Evolutionary conservation across 1,140 invertebrate genomes (phyloP), one percentile per base, ranked within the genome.

Genomic region (Dendrolimus punctatus): DNA sequence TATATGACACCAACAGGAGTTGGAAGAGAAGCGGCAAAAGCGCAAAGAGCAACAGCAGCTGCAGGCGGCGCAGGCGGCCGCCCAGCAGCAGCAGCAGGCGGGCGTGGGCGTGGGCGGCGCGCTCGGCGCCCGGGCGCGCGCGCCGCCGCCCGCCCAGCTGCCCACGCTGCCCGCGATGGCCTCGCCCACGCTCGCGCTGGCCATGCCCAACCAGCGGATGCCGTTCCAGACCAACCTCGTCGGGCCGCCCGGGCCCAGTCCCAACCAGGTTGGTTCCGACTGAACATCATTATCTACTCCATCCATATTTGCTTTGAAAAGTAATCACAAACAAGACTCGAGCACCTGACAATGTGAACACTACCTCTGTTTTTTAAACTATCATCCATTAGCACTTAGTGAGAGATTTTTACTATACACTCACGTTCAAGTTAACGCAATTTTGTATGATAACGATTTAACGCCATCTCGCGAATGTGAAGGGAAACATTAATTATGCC

Each of bases 11-110:
- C 23, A 23, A 23, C 23, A 23, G 78, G 98, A 99, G 81, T 85
- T 99, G 62, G 93, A 95, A 71, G 94, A 95, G 68, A 95, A 95
- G 73, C 87, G 94, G 49, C 93, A 96, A 57, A 95, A 96, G 72
- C 90, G 97, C 50, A 95, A 96, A 86, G 95, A 88, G 58, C 88
- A 88, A 60, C 76, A 84, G 58, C 88, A 87, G 51, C 67, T 83
- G 53, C 80, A 83, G 53, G 67, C 70, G n/a, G 50, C 50, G 8
- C 50, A 51, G 9, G 50, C 74, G 71, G 52, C 58, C 6, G 53
- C 68, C 46, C 58, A 65, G 53, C 53, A 58, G 46, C 46, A 48
- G 46, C 36, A 38, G 6, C n/a, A 36, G n/a, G n/a, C n/a, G n/a
- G n/a, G n/a, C n/a, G 5, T 50, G 51, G 55, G 46, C 2, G 62